These are phyloP conservation scores for Eurystomus gularis DNA, from an alignment of 2,113 vertebrate species.

Conservation along the genomic window DNA sequence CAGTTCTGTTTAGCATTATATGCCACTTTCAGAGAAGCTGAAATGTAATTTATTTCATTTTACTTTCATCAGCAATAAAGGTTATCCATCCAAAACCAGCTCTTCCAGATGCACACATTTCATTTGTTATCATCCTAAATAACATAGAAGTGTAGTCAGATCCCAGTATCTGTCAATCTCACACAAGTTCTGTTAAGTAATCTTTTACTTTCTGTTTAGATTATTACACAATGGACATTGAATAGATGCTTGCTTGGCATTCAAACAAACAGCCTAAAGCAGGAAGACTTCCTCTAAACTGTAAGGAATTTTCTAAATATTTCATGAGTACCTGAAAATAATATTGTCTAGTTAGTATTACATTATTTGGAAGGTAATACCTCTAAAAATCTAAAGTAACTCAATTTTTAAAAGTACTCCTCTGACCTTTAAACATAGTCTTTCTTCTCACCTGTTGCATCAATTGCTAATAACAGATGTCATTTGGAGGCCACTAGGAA, in stretches of 20 bases:
- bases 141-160: background rate
- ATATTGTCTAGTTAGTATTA: background rate
- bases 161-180: background rate
- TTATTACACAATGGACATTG: background rate
- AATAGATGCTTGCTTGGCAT: background rate
- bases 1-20: slow-evolving; percentile 18
- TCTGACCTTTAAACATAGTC: background rate
- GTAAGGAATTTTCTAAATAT: background rate
- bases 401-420: background rate
- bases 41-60: slow-evolving; percentile 51
- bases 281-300: background rate
- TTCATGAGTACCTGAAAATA: background rate
- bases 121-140: slow-evolving; percentile 28
- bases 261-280: background rate
- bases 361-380: background rate
- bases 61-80: slow-evolving; percentile 48
- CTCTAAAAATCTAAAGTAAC: background rate
- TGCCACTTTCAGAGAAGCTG: background rate
- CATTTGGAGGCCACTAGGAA: background rate
- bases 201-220: background rate
- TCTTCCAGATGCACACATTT: slow-evolving; percentile 30
- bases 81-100: slow-evolving; percentile 1
- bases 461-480: background rate
- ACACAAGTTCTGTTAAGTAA: background rate
- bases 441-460: background rate